Evolutionary conservation across 2,797 vertebrate genomes (phyloP), one percentile per base, ranked within the genome.

Genomic region (Acanthis flammea): DNA sequence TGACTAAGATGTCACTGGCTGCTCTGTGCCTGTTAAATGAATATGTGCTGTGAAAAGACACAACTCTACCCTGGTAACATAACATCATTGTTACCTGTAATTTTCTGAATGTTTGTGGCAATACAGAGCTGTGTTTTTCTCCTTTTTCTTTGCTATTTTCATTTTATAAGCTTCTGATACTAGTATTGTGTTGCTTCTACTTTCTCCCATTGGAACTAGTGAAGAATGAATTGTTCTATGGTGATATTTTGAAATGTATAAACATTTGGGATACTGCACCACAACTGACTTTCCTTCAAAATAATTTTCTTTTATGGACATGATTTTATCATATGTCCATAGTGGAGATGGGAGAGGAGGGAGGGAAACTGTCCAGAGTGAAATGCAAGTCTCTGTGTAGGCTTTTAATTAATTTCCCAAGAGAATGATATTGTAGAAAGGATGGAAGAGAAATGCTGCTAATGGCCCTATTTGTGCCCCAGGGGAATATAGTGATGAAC

Each of bases 371-470:
- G 30, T 45, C 39, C 44, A 70, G 22, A 83, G 3, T 82, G 74
- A 91, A 92, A 91, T 85, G 53, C 39, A 81, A 55, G 25, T 71
- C n/a, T 76, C 8, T 50, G 8, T 44, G 12, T 47, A 50, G 71
- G 25, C 27, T 90, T 93, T 90, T 67, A 92, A 88, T 95, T 84
- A 86, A 89, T 94, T 93, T 91, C 80, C 81, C 63, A 33, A n/a
- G 88, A 68, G 80, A 78, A 84, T 72, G 41, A 42, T 65, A 27
- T 13, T 86, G 75, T 63, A 85, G 70, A 76, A 90, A 88, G 13
- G n/a, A 44, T 87, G 50, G 79, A 77, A 75, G 35, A 77, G 28
- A 85, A 79, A 74, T 74, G 60, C 42, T 80, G 50, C 31, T 94
- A 61, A 77, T 74, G 39, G 74, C 42, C 17, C 35, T 68, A 7